These are phyloP conservation scores for Drosophila rufa DNA, from an alignment of 1,140 invertebrate genomes.

Conservation along the genomic window DNA sequence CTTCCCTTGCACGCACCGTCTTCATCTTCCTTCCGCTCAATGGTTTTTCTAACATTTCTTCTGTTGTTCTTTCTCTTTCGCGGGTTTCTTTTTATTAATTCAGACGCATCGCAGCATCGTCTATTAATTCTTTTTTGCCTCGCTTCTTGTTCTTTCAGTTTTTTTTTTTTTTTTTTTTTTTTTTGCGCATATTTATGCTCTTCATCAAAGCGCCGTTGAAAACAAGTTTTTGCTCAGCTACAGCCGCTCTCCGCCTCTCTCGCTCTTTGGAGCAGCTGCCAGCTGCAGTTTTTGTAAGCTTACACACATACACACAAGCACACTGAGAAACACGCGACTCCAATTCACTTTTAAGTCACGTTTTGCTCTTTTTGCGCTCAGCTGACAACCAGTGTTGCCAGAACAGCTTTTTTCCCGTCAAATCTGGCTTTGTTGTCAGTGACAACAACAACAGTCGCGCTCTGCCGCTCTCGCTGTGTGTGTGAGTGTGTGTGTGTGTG, in stretches of 20 bases:
- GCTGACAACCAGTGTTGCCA: too few species aligned
- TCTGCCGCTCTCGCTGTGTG: slow-evolving; percentile 19
- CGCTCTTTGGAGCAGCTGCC: slow-evolving; percentile 61
- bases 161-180: slow-evolving; percentile 44
- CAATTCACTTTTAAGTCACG: slow-evolving; percentile 84
- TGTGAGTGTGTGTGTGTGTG: slow-evolving; percentile 18
- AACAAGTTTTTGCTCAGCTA: slow-evolving; percentile 65
- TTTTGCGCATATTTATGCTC: slow-evolving; percentile 70
- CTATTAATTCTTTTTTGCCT: slow-evolving; percentile 75
- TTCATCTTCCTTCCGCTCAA: slow-evolving; percentile 66
- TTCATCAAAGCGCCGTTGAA: slow-evolving; percentile 81
- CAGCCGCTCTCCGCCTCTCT: slow-evolving; percentile 28
- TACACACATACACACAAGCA: slow-evolving; percentile 42
- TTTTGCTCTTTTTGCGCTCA: slow-evolving; percentile 78
- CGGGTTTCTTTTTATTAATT: slow-evolving; percentile 59
- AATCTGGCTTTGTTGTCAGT: too few species aligned
- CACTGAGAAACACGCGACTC: slow-evolving; percentile 31
- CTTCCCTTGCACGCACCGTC: not conserved
- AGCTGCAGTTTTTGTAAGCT: slow-evolving; percentile 73
- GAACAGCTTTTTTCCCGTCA: too few species aligned
- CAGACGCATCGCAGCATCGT: slow-evolving; percentile 73
- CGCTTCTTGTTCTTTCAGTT: slow-evolving; percentile 33
- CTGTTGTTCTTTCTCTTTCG: slow-evolving; percentile 37
- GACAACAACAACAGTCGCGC: slow-evolving; percentile 60
- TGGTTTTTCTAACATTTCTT: slow-evolving; percentile 74